phyloP scores from a whole-genome alignment of 2,113 vertebrate genomes.

The Sterna hirundo region DNA sequence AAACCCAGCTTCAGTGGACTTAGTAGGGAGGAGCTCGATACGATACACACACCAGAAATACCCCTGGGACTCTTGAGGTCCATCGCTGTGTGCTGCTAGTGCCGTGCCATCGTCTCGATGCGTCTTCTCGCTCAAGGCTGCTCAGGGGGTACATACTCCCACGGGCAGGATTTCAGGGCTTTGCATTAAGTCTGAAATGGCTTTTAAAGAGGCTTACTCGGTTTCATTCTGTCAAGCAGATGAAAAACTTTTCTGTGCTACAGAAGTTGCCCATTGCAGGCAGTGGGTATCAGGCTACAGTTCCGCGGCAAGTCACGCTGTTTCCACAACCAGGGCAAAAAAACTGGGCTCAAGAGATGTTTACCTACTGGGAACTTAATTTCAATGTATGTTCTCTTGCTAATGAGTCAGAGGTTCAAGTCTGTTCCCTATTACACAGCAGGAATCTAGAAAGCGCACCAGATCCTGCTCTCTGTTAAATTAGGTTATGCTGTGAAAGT shows the following conservation, averaged over 20 bases:
- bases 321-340: neutral
- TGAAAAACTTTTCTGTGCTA: neutral
- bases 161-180: neutral
- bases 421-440: neutral
- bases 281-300: neutral
- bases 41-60: neutral
- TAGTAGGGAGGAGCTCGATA: neutral
- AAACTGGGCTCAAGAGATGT: neutral
- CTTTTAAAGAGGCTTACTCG: neutral
- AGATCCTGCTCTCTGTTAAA: neutral
- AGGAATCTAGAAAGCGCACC: neutral
- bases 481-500: neutral
- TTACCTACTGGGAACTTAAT: neutral
- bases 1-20: neutral
- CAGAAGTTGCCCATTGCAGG: neutral
- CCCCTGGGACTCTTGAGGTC: neutral
- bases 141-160: neutral
- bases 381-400: neutral
- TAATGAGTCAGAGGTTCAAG: neutral
- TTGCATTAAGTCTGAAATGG: neutral
- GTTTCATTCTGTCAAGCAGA: neutral
- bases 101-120: neutral
- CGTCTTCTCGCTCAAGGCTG: neutral
- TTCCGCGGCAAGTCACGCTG: neutral
- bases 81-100: accelerated